Conservation (phyloP, 2,888 invertebrate species). For the Drosophila silvestris region DNA sequence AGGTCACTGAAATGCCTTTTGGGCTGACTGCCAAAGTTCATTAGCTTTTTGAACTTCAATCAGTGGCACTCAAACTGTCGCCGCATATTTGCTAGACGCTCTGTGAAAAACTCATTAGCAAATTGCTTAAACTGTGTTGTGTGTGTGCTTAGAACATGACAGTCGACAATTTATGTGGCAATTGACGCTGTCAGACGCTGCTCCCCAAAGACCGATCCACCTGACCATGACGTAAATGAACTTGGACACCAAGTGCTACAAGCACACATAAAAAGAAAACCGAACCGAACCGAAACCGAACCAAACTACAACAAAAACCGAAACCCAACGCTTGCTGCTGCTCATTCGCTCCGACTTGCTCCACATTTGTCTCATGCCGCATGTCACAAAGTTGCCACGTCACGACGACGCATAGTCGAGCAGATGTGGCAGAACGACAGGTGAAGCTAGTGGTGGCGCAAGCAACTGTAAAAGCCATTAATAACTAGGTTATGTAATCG, state of each 20-base stretch:
- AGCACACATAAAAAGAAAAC: conserved; percentile 25
- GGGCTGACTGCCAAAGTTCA: conserved; percentile 69
- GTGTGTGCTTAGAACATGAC: conserved; percentile 44
- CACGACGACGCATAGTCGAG: conserved; percentile 53
- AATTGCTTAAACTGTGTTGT: conserved; percentile 60
- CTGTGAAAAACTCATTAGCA: conserved; percentile 73
- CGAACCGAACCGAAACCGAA: neutral
- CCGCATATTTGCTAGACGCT: conserved; percentile 21
- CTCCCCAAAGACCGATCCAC: conserved; percentile 57
- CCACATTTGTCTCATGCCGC: conserved; percentile 63
- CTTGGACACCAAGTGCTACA: conserved; percentile 41
- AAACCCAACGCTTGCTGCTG: neutral
- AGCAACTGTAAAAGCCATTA: conserved; percentile 60
- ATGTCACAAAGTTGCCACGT: conserved; percentile 74
- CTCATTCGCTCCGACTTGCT: conserved; percentile 40
- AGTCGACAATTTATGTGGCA: conserved; percentile 62
- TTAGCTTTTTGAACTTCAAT: conserved; percentile 69
- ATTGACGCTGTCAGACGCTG: conserved; percentile 58
- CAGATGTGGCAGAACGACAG: conserved; percentile 15
- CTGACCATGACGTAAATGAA: conserved; percentile 73
- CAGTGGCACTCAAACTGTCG: conserved; percentile 54
- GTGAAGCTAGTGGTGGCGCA: conserved; percentile 4
- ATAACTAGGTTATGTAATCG: conserved; percentile 75
- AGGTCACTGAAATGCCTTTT: conserved; percentile 67
- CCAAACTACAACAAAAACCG: conserved; percentile 1